These are phyloP conservation scores for Bibio marci DNA, from an alignment of 2,888 invertebrate genomes.

Conservation along the genomic window DNA sequence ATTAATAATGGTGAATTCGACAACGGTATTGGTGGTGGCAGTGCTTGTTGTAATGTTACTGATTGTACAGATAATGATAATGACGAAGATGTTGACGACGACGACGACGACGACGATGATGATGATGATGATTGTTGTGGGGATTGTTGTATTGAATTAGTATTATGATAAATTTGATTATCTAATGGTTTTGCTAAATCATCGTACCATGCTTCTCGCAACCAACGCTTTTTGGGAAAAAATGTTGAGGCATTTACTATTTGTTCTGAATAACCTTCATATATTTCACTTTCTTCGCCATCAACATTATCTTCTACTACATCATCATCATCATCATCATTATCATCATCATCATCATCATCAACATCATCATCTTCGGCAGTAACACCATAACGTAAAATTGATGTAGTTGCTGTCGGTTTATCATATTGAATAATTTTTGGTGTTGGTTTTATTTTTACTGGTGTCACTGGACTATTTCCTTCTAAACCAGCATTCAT, in stretches of 20 bases:
- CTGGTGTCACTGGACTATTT: slow-evolving; percentile 8
- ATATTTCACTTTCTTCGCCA: slow-evolving; percentile 18
- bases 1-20: too few species aligned
- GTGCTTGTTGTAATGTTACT: too few species aligned
- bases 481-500: slow-evolving; percentile 15
- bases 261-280: slow-evolving; percentile 19
- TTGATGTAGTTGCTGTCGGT: slow-evolving; percentile 1
- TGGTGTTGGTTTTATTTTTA: slow-evolving; percentile 22
- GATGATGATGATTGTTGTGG: too few species aligned
- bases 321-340: slow-evolving; percentile 19
- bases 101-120: too few species aligned
- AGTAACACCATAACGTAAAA: too few species aligned
- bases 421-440: slow-evolving; percentile 19
- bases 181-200: slow-evolving; percentile 17
- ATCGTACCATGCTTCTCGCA: slow-evolving; percentile 35
- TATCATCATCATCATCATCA: slow-evolving; percentile 21
- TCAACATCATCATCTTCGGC: slow-evolving; percentile 25
- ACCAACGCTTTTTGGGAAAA: slow-evolving; percentile 40
- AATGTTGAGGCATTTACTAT: slow-evolving; percentile 15
- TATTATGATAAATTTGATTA: too few species aligned
- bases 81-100: too few species aligned
- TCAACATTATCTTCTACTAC: slow-evolving; percentile 16
- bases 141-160: too few species aligned
- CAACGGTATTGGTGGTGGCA: too few species aligned
- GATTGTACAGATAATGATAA: too few species aligned